Evolutionary conservation across 2,113 vertebrate species (phyloP).

Genomic region (Oryzias curvinotus): DNA sequence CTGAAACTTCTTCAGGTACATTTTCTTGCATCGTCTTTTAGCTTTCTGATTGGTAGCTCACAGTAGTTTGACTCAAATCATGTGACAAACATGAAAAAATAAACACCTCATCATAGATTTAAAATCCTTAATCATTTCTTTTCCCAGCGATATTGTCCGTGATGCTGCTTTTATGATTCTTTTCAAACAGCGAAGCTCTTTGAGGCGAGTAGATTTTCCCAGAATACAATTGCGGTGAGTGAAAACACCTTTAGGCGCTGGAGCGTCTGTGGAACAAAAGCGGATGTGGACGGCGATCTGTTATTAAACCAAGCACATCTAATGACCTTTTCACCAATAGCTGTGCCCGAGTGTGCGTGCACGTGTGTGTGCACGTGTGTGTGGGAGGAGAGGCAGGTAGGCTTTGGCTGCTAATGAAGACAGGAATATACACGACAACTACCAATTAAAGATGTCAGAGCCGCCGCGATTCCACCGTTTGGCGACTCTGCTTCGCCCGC

Average conservation of each 20-base stretch:
- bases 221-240: slow-evolving; percentile 29
- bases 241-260: slow-evolving; percentile 23
- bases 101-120: too few relatives aligned
- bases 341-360: slow-evolving; percentile 18
- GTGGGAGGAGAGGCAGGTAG: slow-evolving; percentile 60
- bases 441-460: slow-evolving; percentile 75
- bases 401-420: slow-evolving; percentile 71
- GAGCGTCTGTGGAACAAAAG: slow-evolving; percentile 29
- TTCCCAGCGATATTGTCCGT: too few relatives aligned
- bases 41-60: too few relatives aligned
- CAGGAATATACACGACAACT: slow-evolving; percentile 69
- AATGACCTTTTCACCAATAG: slow-evolving; percentile 68
- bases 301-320: slow-evolving; percentile 60
- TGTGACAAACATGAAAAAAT: too few relatives aligned
- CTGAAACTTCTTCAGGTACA: too few relatives aligned
- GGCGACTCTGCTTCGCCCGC: slow-evolving; percentile 48
- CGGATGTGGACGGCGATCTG: slow-evolving; percentile 45
- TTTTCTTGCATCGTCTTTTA: too few relatives aligned
- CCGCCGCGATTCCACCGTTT: slow-evolving; percentile 41
- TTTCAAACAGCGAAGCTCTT: slow-evolving; percentile 11
- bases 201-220: slow-evolving; percentile 3
- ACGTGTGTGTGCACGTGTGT: slow-evolving; percentile 27
- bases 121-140: too few relatives aligned
- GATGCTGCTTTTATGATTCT: slow-evolving; percentile 21
- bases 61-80: too few relatives aligned